Evolutionary conservation across 2,888 invertebrate species (phyloP), one percentile per base, ranked within the genome.

Genomic region (Odontocerum albicorne): DNA sequence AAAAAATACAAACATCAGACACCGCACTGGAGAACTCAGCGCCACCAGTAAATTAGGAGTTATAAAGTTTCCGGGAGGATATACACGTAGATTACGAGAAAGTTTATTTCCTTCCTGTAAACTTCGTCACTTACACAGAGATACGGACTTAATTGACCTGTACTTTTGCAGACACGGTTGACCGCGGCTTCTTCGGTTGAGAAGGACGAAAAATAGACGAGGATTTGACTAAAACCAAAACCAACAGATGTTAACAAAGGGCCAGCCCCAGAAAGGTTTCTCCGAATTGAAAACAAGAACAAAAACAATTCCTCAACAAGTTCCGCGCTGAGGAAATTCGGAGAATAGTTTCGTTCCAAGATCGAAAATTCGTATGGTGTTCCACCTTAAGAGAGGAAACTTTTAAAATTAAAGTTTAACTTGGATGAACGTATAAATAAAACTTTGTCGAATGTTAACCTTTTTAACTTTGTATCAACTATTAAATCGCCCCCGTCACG

Each of bases 51-150:
- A 45, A 33, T 32, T 45, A 44, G 31, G 44, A 55, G 55, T 55
- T 55, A 43, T 32, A 13, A 44, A 33, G 42, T 45, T 31, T 38
- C 36, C 55, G 49, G 49, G 27, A 36, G 27, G 44, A 45, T n/a
- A 53, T 49, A 54, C 53, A 54, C 53, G 49, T 40, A 53, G 53
- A 53, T 49, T 49, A 49, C 45, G 39, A 17, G 38, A 50, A n/a
- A 43, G 39, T 43, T 32, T 49, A 32, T 45, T 33, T 12, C 13
- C 4, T 33, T 20, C 33, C 16, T 32, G 12, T 12, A 17, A 45
- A 45, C 45, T 33, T 45, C 45, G 36, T 43, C 50, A 50, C 50
- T 42, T 50, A 21, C 27, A 40, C 22, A 22, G 22, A 19, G 8
- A 17, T 20, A 6, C 50, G n/a, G n/a, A n/a, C 21, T 19, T 49